These are phyloP conservation scores for Steinernema carpocapsae DNA, from an alignment of 2,888 invertebrate species.

Conservation along the genomic window DNA sequence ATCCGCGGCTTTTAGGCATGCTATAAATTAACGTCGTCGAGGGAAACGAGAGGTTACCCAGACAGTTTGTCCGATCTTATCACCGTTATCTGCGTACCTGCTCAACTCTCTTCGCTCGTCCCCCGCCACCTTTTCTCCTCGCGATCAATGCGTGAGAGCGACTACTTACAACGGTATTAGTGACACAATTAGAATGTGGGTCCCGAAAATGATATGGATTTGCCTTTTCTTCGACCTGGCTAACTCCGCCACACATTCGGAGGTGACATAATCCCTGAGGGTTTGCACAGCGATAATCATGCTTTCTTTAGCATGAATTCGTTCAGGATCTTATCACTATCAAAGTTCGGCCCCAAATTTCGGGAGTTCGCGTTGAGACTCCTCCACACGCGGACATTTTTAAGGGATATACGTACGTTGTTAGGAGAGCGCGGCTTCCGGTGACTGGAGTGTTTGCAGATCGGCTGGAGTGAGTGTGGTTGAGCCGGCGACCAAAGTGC, in stretches of 20 bases:
- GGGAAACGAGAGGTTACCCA: conserved; percentile 16
- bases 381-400: conserved; percentile 48
- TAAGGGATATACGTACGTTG: conserved; percentile 55
- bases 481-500: conserved; percentile 50
- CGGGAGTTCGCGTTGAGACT: conserved; percentile 57
- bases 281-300: too few relatives aligned
- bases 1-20: not conserved
- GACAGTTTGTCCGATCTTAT: conserved; percentile 27
- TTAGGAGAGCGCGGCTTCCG: too few relatives aligned
- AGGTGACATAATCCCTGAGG: conserved; percentile 5
- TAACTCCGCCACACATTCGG: conserved; percentile 2
- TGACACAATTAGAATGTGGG: conserved; percentile 20
- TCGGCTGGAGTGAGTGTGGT: conserved; percentile 53
- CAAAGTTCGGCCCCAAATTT: conserved; percentile 55
- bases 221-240: not conserved
- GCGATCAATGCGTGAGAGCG: conserved; percentile 32
- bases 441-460: conserved; percentile 39
- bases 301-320: conserved; percentile 21
- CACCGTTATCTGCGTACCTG: conserved; percentile 29
- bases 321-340: conserved; percentile 49
- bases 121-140: conserved; percentile 5
- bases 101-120: not conserved
- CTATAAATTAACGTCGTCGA: conserved; percentile 1
- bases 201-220: conserved; percentile 26
- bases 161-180: conserved; percentile 32